Base-by-base conservation (phyloP, 2,113 vertebrate genomes). In the Callocephalon fimbriatum region DNA sequence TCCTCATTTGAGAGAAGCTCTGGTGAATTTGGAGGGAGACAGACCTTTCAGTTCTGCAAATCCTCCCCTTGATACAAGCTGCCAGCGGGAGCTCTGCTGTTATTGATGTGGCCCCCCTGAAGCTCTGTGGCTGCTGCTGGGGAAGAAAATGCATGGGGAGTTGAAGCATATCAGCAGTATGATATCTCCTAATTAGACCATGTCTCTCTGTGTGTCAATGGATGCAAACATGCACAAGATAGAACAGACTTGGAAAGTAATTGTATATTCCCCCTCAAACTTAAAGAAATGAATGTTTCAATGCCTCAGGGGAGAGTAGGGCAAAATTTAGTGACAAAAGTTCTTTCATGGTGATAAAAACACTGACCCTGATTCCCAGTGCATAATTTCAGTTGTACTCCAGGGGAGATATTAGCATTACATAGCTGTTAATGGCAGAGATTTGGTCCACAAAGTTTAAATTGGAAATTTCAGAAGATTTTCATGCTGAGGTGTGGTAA, bases 31-130 rank as follows among this genome's bases (percentile, higher is more conserved):
- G 73, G 35, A 78, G 27, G 37, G 44, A 91, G 70, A 32, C 18
- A 91, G 61, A 91, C 32, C 84, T 96, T 93, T 91, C 65, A 72
- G 44, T 72, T 56, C 61, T 65, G 61, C 65, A 91, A 63, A 87
- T 87, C 65, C 21, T 89, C 37, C 73, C 70, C 47, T 44, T 75
- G 76, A 44, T 44, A 35, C 11, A 45, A 45, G 29, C 9, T 72
- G 35, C 56, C 76, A 82, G 93, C 70, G 75, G 84, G 84, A 91
- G 40, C 23, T 79, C 61, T 82, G 56, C 50, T 65, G 38, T 81
- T 93, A 71, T 15, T 81, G 68, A 91, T 71, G 42, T 53, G 50
- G 19, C 31, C 27, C 35, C 47, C 67, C 38, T 27, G 44, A 81
- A 67, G 86, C 29, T 89, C 15, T 80, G 48, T 53, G 37, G 31